Base-by-base conservation (phyloP, 1,140 invertebrate species). In the Leptinotarsa texana region DNA sequence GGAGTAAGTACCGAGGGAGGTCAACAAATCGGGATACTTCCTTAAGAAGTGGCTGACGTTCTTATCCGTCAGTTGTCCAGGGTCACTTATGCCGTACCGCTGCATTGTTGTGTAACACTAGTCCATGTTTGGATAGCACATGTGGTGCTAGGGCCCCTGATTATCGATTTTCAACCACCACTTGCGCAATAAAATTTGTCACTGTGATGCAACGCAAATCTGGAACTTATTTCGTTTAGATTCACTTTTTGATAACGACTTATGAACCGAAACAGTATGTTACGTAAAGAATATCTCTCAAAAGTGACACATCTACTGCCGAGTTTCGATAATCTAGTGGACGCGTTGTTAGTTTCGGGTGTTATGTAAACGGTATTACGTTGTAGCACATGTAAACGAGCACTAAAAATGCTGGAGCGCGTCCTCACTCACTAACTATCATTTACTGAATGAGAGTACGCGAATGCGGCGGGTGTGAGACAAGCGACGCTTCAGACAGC, bases 21-120 rank as follows among this genome's bases (percentile, higher is more conserved):
- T 73, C n/a, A 73, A 15, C 24, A 73, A 73, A 22, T 73, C 71
- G 17, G 71, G 71, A 21, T 73, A 73, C 61, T 73, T 73, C n/a
- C 47, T 18, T 18, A 65, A 49, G 15, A 73, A 63, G 61, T 73
- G 17, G 48, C 21, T 69, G 68, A 57, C 17, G n/a, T 48, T 69
- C 48, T 69, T 48, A 15, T 27, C 21, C 18, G 33, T 42, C 21
- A 21, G 68, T 69, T 48, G 33, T 71, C 51, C 69, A 24, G 57
- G 42, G 17, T 71, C 69, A 71, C 48, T 71, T 17, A 18, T 17
- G 22, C 24, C 22, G 22, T 71, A 27, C 18, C 69, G 69, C n/a
- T 71, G 51, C 69, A 71, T 69, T 69, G 51, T 57, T 57, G 68
- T 69, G 68, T 69, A 69, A 69, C 21, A 15, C 48, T 69, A 69